These are phyloP conservation scores for Caiman crocodilus DNA, from an alignment of 2,797 vertebrate genomes.

Conservation along the genomic window DNA sequence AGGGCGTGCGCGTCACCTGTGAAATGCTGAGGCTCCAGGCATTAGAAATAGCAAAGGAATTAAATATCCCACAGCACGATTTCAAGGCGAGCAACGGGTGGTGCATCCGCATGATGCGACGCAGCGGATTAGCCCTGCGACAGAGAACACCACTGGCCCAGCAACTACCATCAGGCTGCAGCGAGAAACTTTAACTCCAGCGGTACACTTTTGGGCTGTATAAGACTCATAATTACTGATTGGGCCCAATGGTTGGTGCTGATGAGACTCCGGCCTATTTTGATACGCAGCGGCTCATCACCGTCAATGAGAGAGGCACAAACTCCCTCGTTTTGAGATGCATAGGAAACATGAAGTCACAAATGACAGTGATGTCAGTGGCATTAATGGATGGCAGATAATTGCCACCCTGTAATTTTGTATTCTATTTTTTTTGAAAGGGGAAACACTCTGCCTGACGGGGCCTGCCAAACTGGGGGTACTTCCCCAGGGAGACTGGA, in stretches of 20 bases:
- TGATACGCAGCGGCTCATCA: constrained; percentile 61
- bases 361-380: constrained; percentile 66
- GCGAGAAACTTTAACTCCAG: constrained; percentile 59
- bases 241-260: constrained; percentile 66
- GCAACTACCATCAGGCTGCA: constrained; percentile 65
- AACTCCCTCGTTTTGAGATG: constrained; percentile 68
- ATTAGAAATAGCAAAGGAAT: constrained; percentile 66
- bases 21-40: constrained; percentile 50
- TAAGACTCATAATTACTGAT: constrained; percentile 46
- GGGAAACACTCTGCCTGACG: no score
- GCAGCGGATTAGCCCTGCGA: constrained; percentile 66
- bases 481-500: no score
- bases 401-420: constrained; percentile 31
- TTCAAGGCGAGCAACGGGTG: constrained; percentile 74
- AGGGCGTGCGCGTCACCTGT: constrained; percentile 69
- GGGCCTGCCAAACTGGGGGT: no score
- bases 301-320: constrained; percentile 66
- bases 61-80: constrained; percentile 73
- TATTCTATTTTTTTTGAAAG: no score
- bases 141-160: constrained; percentile 64
- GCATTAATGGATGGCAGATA: constrained; percentile 67
- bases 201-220: constrained; percentile 44
- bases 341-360: constrained; percentile 64
- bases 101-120: constrained; percentile 70
- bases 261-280: constrained; percentile 70